A percentile compares a stretch with the other conserved stretches of the same genome.
phyloP scores from a whole-genome alignment of 2,797 vertebrate species.

The Buceros bicornis region DNA sequence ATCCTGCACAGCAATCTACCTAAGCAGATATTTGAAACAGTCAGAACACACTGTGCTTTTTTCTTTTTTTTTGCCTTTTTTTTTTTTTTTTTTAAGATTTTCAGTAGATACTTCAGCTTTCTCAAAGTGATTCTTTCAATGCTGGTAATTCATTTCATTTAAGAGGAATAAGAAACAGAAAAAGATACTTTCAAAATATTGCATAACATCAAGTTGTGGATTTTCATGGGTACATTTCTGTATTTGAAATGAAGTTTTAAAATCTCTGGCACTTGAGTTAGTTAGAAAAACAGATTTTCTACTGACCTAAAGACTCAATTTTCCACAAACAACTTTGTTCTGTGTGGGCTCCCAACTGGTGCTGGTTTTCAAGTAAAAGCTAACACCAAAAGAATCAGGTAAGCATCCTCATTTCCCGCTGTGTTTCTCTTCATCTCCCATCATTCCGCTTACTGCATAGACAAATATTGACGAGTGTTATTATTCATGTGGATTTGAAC shows the following conservation, averaged over 20 bases:
- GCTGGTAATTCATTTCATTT: slow-evolving; percentile 8
- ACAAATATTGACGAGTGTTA: slow-evolving; percentile 18
- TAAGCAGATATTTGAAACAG: not conserved
- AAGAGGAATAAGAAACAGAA: not conserved
- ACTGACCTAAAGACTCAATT: slow-evolving; percentile 38
- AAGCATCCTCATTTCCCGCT: slow-evolving; percentile 13
- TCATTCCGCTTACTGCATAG: not conserved
- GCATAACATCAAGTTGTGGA: slow-evolving; percentile 21
- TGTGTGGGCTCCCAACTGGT: not conserved
- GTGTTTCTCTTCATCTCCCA: not conserved
- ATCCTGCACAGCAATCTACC: not conserved
- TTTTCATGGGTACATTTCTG: slow-evolving; percentile 49
- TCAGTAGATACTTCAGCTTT: not conserved
- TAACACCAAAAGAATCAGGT: slow-evolving; percentile 19
- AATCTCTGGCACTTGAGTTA: slow-evolving; percentile 48
- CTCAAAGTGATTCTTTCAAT: slow-evolving; percentile 43
- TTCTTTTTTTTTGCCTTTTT: not conserved
- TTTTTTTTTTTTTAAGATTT: not conserved
- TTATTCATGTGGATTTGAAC: not conserved
- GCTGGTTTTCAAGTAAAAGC: slow-evolving; percentile 10
- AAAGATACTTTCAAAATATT: slow-evolving; percentile 39
- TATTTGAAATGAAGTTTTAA: slow-evolving; percentile 36
- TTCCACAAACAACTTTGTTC: slow-evolving; percentile 36
- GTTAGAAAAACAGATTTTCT: slow-evolving; percentile 59
- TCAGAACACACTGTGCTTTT: not conserved